phyloP scores from a whole-genome alignment of 2,113 vertebrate genomes.

The Neoarius graeffei region DNA sequence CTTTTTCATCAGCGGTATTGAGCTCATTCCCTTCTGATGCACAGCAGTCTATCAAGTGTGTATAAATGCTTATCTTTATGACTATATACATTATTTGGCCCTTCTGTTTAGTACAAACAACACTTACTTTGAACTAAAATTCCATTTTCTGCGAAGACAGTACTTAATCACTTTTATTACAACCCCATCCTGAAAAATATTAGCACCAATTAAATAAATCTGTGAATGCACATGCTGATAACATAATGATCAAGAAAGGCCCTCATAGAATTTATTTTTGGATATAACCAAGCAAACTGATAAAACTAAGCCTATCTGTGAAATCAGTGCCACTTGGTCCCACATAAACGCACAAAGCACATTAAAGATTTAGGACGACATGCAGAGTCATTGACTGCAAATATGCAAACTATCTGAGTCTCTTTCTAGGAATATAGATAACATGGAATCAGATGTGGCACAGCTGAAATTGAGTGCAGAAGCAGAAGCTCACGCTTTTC shows the following conservation, averaged over 20 bases:
- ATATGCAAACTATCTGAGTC: neutral
- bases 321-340: conserved; percentile 20
- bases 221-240: neutral
- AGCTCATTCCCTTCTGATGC: conserved; percentile 42
- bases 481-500: neutral
- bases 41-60: conserved; percentile 54
- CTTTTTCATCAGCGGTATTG: conserved; percentile 34
- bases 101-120: conserved; percentile 49
- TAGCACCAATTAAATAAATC: conserved; percentile 7
- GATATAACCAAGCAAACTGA: neutral
- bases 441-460: neutral
- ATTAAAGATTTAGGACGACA: conserved; percentile 8
- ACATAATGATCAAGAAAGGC: conserved; percentile 30
- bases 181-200: conserved; percentile 27
- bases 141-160: conserved; percentile 22
- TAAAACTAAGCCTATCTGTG: conserved; percentile 24
- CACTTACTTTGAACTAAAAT: conserved; percentile 56
- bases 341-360: neutral
- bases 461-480: neutral
- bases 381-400: neutral
- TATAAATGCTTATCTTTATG: conserved; percentile 61
- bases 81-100: conserved; percentile 55
- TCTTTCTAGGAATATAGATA: neutral
- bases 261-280: conserved; percentile 28
- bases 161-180: conserved; percentile 45